Conservation (phyloP, 2,113 vertebrate species). For the Chlamydotis undulata region DNA sequence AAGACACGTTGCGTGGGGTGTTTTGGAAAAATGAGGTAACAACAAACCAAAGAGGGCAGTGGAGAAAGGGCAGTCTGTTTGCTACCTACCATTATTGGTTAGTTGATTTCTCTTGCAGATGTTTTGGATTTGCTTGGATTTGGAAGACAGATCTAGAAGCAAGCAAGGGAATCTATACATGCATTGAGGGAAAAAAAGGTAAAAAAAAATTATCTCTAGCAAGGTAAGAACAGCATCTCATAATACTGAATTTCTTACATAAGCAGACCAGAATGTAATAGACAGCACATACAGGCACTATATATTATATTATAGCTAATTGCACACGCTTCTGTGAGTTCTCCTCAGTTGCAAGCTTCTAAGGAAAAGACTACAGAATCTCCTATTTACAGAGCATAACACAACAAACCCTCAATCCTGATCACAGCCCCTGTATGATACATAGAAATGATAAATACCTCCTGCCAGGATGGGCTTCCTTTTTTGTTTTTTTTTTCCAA, state of each 20-base stretch:
- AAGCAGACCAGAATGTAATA: not conserved
- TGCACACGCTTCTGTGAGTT: not conserved
- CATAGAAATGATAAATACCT: not conserved
- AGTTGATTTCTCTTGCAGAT: not conserved
- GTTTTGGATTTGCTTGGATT: not conserved
- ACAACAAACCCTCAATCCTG: fast-evolving
- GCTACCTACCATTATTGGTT: not conserved
- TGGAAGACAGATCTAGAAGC: not conserved
- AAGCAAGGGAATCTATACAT: not conserved
- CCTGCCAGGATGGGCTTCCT: not conserved
- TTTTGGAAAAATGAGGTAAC: slow-evolving; percentile 44
- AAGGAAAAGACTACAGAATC: not conserved
- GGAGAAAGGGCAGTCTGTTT: slow-evolving; percentile 12
- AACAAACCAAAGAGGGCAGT: slow-evolving; percentile 2
- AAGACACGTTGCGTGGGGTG: not conserved
- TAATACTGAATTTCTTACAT: not conserved
- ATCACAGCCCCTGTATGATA: not conserved
- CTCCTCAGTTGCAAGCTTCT: not conserved
- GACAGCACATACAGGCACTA: not conserved
- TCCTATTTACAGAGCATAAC: not conserved
- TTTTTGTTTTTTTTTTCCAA: not conserved
- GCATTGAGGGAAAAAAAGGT: not conserved
- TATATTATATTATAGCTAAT: not conserved
- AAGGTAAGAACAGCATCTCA: not conserved
- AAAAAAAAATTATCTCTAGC: not conserved